Conservation (phyloP, 2,113 vertebrate genomes). For the Sylvia atricapilla region DNA sequence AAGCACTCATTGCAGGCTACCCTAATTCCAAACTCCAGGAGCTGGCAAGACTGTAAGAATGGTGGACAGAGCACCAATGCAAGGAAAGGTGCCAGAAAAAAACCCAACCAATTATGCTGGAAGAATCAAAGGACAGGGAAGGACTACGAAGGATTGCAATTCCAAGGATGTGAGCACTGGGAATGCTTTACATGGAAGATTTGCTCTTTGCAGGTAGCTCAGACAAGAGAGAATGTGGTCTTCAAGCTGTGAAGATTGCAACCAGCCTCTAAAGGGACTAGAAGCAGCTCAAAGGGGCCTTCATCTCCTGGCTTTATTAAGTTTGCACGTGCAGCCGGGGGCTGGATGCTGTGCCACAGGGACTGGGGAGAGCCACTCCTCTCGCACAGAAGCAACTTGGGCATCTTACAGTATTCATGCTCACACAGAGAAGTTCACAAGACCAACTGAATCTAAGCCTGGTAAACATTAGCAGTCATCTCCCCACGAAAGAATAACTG, state of each 20-base stretch:
- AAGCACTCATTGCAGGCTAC: background rate
- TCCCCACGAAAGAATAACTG: background rate
- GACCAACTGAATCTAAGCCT: background rate
- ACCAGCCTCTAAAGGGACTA: background rate
- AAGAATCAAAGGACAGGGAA: background rate
- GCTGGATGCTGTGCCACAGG: background rate
- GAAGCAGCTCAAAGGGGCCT: background rate
- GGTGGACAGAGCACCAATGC: background rate
- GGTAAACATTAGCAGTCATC: background rate
- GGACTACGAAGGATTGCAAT: background rate
- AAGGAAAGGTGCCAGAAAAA: background rate
- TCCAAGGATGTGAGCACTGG: background rate
- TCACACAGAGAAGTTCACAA: background rate
- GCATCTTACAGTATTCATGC: background rate
- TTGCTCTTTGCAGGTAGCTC: background rate
- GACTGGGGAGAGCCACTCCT: background rate
- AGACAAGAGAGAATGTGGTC: accelerated
- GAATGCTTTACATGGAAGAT: background rate
- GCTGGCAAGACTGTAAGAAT: accelerated
- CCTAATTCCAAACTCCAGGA: background rate
- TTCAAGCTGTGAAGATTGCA: background rate
- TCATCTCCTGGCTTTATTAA: background rate
- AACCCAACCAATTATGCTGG: background rate
- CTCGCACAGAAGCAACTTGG: background rate
- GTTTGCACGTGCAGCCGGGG: background rate